These are phyloP conservation scores for Drosophila paranaensis DNA, from an alignment of 2,888 invertebrate genomes.

Conservation along the genomic window DNA sequence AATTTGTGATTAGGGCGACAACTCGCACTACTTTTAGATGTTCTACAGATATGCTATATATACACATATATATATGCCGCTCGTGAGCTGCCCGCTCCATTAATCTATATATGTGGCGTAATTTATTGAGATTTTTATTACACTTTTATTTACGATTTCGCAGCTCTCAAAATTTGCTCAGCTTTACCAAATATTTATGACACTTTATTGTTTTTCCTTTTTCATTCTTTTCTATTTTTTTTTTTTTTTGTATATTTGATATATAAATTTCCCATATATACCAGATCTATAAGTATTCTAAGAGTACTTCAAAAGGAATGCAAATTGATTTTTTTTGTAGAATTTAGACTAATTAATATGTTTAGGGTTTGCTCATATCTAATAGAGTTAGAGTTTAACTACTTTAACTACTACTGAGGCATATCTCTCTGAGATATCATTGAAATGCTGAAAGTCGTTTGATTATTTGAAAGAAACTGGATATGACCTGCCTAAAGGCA, in stretches of 20 bases:
- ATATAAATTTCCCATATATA: background rate
- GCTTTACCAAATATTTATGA: conserved; percentile 50
- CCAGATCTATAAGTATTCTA: background rate
- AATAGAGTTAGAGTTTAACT: no score
- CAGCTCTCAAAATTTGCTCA: conserved; percentile 58
- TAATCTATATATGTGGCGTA: conserved; percentile 68
- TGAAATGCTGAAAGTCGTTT: no score
- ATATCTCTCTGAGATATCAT: no score
- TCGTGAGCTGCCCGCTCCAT: conserved; percentile 31
- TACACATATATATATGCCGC: background rate
- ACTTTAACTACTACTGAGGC: no score
- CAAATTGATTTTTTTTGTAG: no score
- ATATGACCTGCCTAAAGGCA: no score
- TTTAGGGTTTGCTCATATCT: no score
- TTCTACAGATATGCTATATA: conserved; percentile 8
- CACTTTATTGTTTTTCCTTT: conserved; percentile 23
- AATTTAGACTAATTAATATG: no score
- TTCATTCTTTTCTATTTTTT: no score
- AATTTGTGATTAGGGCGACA: conserved; percentile 77
- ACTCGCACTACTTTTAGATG: conserved; percentile 15
- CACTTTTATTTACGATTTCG: conserved; percentile 71
- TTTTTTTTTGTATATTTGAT: background rate
- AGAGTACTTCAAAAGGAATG: background rate
- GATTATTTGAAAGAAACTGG: no score
- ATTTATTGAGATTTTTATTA: conserved; percentile 75